These are phyloP conservation scores for Rhyacichthys aspro DNA, from an alignment of 2,797 vertebrate genomes.

Conservation along the genomic window DNA sequence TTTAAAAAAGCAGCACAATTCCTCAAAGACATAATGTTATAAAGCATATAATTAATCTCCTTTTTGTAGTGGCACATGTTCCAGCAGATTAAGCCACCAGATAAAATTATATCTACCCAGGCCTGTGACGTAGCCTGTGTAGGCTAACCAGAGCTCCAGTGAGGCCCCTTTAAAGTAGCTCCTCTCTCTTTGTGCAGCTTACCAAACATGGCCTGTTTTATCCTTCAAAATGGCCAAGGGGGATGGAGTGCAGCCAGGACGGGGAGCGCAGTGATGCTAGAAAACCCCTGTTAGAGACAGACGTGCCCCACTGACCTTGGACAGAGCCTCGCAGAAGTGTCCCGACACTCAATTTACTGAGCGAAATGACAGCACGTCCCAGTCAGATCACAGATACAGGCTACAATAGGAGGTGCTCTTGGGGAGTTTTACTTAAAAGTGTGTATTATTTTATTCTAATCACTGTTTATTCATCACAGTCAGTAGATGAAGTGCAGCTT, in stretches of 20 bases:
- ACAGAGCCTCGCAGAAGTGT: slow-evolving; percentile 26
- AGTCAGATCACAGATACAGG: background rate
- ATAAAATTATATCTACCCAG: slow-evolving; percentile 4
- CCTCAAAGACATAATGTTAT: background rate
- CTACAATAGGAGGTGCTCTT: no score
- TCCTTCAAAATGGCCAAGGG: slow-evolving; percentile 44
- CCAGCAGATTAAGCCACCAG: slow-evolving; percentile 11
- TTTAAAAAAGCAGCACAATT: background rate
- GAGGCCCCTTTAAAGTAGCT: slow-evolving; percentile 28
- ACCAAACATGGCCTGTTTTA: slow-evolving; percentile 64
- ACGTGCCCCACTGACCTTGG: slow-evolving; percentile 50
- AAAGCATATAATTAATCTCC: background rate
- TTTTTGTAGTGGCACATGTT: background rate
- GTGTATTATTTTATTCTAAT: no score
- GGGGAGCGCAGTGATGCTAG: slow-evolving; percentile 26
- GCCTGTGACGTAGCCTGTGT: slow-evolving; percentile 9
- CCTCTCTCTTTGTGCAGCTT: slow-evolving; percentile 31
- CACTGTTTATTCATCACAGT: no score
- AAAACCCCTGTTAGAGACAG: slow-evolving; percentile 27
- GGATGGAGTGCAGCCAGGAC: slow-evolving; percentile 32
- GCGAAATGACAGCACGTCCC: background rate
- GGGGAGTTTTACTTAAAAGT: no score
- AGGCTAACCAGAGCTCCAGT: slow-evolving; percentile 1
- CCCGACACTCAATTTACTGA: slow-evolving; percentile 14
- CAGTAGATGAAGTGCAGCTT: slow-evolving; percentile 29